Evolutionary conservation across 2,113 vertebrate species (phyloP), one percentile per base, ranked within the genome.

Genomic region (Lynx canadensis): DNA sequence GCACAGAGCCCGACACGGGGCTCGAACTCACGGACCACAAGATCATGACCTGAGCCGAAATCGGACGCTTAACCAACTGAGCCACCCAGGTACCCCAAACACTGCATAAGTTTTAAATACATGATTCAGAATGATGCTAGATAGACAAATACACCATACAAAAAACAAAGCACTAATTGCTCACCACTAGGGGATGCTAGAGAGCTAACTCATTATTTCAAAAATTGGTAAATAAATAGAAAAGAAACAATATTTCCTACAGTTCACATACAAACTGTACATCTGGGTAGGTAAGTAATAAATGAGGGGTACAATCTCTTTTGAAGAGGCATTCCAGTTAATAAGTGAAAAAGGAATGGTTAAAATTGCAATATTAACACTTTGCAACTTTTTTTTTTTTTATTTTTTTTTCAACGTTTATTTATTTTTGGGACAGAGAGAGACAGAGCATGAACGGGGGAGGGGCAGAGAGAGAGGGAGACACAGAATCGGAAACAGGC

Each of bases 321-420:
- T n/a, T 65, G 48, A 89, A 69, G 71, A 76, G 29, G 4, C 41
- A 66, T 88, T 81, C 27, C 33, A 55, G 8, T 79, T 94, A 94
- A n/a, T n/a, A 45, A 84, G 21, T 90, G 85, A 78, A 92, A 94
- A 96, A 52, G 31, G 23, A 84, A 86, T 18, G 15, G 38, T 48
- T 48, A 12, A 25, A 76, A 89, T 84, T 91, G 41, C 19, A 57
- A 0, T 52, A 81, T 90, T 41, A 52, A 18, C 4, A 9, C 76
- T 91, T 95, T 92, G 78, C 31, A 85, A 8, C 71, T 85, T 96
- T 36, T 36, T 36, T 36, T 36, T 36, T 36, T 85, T 96, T 36
- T 36, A 2, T 36, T 36, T 36, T 36, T 36, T 36, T 36, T 36
- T 36, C 36, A 36, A 36, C 36, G 36, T 36, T 36, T 36, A 36